phyloP scores from a whole-genome alignment of 2,888 invertebrate genomes.

The Lottia gigantea region DNA sequence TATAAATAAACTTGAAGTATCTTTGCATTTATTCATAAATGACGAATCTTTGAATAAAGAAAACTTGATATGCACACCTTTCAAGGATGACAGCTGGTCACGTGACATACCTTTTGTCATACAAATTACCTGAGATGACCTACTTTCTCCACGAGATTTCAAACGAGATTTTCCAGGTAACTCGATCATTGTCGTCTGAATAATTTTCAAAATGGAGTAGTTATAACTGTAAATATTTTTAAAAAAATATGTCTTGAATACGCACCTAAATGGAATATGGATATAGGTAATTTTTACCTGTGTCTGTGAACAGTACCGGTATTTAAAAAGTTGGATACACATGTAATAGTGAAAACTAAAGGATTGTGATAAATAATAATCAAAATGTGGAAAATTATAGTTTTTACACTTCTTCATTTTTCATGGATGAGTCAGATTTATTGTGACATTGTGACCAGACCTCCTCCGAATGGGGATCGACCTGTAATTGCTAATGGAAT shows the following conservation, averaged over 20 bases:
- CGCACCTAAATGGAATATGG: too few species aligned
- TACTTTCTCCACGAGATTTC: constrained; percentile 26
- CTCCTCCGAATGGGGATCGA: constrained; percentile 42
- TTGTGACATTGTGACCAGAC: constrained; percentile 34
- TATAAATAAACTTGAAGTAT: too few species aligned
- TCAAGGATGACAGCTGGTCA: too few species aligned
- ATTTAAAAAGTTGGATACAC: neutral
- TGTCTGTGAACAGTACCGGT: neutral
- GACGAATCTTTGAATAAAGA: too few species aligned
- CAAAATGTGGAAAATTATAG: neutral
- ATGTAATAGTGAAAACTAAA: neutral
- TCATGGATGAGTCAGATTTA: neutral
- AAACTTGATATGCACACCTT: too few species aligned
- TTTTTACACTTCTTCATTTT: neutral
- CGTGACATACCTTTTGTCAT: neutral
- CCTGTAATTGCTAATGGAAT: constrained; percentile 53
- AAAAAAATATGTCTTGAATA: too few species aligned
- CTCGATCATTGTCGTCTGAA: neutral
- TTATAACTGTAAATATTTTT: neutral
- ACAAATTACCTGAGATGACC: constrained; percentile 10
- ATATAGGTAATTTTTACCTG: neutral
- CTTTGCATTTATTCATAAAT: too few species aligned
- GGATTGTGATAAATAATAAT: neutral
- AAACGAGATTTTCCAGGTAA: constrained; percentile 27
- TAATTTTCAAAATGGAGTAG: neutral